Evolutionary conservation across 1,140 invertebrate genomes (phyloP), one percentile per base, ranked within the genome.

Genomic region (Brachionus manjavacas): DNA sequence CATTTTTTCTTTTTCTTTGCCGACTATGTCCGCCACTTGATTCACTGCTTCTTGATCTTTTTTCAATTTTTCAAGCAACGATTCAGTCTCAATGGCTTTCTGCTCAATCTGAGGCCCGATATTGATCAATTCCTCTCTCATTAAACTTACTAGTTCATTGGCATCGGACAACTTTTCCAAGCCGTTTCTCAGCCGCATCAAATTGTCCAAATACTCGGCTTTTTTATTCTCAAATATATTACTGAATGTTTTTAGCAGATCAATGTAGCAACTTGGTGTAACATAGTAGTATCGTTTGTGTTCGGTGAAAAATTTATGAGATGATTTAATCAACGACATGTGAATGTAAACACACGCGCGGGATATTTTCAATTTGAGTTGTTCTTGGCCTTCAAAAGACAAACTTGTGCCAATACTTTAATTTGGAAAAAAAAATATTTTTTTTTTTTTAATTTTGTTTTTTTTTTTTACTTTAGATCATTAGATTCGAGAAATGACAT

Each of bases 191-290:
- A 90, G 86, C 16, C 89, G 86, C 49, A 20, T 83, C 16, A 41
- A 83, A 70, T 85, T 80, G 60, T 68, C 88, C 87, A 87, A 85
- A 83, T 89, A 88, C 68, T 88, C 86, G 28, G 80, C 84, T 84
- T 89, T 89, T 81, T 89, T 88, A 31, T 88, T 86, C 23, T 85
- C 85, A 23, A 89, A 85, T 86, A 89, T 88, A 70, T 85, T 87
- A 16, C 87, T 86, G 84, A 94, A 96, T 1, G 94, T 90, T 87
- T 93, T 93, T 2, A 96, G 90, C 8, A 95, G 89, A 87, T 95
- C 94, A 84, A 95, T 91, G 88, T 95, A 96, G 87, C 93, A 94
- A 86, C 93, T 95, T 0, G 94, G 94, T 0, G 94, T 95, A 20
- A 94, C 94, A 87, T 95, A 95, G 88, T 94, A 95, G 87, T 93